Percentiles rank a stretch among this genome's conserved stretches.
Evolutionary conservation across 2,113 vertebrate genomes (phyloP).

Genomic region (Corvus cornix): DNA sequence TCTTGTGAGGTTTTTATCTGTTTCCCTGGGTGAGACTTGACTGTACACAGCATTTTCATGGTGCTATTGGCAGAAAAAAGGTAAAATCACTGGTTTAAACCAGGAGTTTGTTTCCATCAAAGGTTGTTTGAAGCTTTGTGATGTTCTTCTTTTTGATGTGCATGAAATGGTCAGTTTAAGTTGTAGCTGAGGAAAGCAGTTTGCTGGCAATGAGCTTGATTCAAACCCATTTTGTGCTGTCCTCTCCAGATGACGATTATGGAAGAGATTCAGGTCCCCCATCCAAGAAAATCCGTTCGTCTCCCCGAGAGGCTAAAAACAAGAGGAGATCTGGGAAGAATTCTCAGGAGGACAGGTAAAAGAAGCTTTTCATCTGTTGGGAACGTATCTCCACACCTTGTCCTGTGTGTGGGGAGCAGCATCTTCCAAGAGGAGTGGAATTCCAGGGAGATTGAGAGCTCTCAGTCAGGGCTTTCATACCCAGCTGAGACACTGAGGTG

Average conservation of each 20-base stretch:
- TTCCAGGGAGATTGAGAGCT: neutral
- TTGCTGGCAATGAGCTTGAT: neutral
- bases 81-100: neutral
- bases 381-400: neutral
- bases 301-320: conserved; percentile 92
- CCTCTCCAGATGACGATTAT: conserved; percentile 90
- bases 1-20: neutral
- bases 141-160: neutral
- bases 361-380: neutral
- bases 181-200: neutral
- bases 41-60: neutral
- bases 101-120: neutral
- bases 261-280: conserved; percentile 87
- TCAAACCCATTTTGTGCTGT: neutral
- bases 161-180: neutral
- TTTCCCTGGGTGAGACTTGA: neutral
- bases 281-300: conserved; percentile 90
- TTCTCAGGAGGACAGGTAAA: conserved; percentile 95
- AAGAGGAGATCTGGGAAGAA: conserved; percentile 93
- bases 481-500: neutral
- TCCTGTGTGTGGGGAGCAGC: neutral
- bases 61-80: neutral
- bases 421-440: neutral
- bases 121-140: neutral
- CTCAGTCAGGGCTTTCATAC: neutral